Conservation (phyloP, 2,113 vertebrate species). For the Furnarius figulus region DNA sequence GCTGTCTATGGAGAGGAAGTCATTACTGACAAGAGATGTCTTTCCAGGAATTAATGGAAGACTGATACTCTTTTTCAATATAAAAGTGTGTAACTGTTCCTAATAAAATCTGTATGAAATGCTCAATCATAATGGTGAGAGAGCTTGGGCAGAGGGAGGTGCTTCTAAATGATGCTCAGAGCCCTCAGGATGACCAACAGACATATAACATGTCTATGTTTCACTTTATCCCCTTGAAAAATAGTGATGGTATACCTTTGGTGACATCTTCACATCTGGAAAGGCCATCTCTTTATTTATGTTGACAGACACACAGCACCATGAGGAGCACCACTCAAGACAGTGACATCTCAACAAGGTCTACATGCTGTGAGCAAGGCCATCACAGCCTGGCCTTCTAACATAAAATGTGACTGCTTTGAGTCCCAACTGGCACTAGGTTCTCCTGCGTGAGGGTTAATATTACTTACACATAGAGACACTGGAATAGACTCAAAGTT, state of each 20-base stretch:
- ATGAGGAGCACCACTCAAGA: background rate
- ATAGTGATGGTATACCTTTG: background rate
- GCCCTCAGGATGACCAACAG: background rate
- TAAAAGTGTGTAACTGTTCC: constrained; percentile 49
- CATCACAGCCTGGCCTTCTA: background rate
- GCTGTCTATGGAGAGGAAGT: constrained; percentile 67
- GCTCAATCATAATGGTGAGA: background rate
- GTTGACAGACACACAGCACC: background rate
- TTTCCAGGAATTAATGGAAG: constrained; percentile 80
- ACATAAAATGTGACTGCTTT: background rate
- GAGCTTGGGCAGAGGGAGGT: background rate
- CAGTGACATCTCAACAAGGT: background rate
- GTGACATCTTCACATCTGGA: background rate
- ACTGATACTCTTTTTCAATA: constrained; percentile 75
- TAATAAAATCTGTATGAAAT: background rate
- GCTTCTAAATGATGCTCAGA: background rate
- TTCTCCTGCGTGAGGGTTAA: background rate
- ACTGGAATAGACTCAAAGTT: background rate
- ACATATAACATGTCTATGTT: background rate
- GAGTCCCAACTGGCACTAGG: background rate
- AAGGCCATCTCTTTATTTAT: background rate
- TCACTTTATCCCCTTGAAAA: background rate
- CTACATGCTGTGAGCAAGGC: background rate
- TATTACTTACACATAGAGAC: background rate
- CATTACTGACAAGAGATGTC: constrained; percentile 55